These are phyloP conservation scores for Chaetura pelagica DNA, from an alignment of 2,113 vertebrate genomes.

Conservation along the genomic window DNA sequence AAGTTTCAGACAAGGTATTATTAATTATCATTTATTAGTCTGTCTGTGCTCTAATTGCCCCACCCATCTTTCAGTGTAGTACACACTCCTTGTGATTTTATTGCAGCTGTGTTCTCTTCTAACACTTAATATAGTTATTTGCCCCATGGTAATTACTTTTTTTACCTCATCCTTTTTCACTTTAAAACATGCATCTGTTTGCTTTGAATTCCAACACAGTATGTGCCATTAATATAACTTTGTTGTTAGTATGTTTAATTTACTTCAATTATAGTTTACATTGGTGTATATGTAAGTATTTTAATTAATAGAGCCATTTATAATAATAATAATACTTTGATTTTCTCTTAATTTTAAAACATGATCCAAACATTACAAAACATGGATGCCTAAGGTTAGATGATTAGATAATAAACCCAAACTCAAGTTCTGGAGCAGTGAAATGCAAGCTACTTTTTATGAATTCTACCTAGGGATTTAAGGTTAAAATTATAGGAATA, in stretches of 20 bases:
- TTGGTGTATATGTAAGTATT: neutral
- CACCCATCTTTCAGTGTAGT: neutral
- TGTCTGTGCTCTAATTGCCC: neutral
- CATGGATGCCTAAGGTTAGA: neutral
- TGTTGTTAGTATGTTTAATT: neutral
- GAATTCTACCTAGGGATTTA: neutral
- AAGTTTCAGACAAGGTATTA: neutral
- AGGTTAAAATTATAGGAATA: neutral
- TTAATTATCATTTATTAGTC: constrained; percentile 28
- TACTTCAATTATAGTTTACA: neutral
- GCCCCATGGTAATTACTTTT: neutral
- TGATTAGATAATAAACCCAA: constrained; percentile 26
- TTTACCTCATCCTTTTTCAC: neutral
- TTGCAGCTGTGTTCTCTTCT: neutral
- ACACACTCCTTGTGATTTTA: neutral
- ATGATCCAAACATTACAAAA: neutral
- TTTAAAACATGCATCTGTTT: neutral
- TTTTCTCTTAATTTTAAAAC: neutral
- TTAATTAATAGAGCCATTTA: neutral
- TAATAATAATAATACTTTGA: neutral
- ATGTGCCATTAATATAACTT: neutral
- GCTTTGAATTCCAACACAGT: neutral
- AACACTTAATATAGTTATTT: neutral
- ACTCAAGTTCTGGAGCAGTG: neutral
- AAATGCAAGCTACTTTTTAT: neutral